Evolutionary conservation across 2,113 vertebrate species (phyloP).

Genomic region (Ictalurus punctatus): DNA sequence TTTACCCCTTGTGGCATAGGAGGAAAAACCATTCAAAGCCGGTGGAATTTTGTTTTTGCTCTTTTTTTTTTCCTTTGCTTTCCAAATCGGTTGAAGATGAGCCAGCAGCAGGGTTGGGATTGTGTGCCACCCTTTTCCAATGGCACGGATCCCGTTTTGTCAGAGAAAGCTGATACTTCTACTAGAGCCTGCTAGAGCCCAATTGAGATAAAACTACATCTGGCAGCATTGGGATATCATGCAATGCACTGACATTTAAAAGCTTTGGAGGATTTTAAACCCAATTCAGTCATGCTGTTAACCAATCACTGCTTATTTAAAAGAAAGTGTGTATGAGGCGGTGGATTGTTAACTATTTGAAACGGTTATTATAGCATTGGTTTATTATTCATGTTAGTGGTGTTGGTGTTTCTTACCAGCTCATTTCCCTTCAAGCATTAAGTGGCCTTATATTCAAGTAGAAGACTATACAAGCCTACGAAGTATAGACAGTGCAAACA

Average conservation of each 20-base stretch:
- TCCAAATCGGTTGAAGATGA: constrained; percentile 33
- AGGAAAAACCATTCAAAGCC: constrained; percentile 2
- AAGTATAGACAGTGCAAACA: not conserved
- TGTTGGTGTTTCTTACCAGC: not conserved
- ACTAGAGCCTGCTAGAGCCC: constrained; percentile 33
- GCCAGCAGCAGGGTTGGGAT: constrained; percentile 44
- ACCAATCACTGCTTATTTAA: not conserved
- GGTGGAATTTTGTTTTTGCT: constrained; percentile 40
- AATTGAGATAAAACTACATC: constrained; percentile 47
- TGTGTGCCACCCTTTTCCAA: constrained; percentile 40
- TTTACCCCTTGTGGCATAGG: constrained; percentile 42
- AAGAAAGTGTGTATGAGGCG: not conserved
- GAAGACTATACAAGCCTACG: not conserved
- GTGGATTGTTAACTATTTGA: not conserved
- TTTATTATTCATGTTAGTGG: not conserved
- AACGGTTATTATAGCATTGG: not conserved
- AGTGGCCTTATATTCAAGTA: not conserved
- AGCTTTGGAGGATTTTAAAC: constrained; percentile 37
- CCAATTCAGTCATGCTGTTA: not conserved
- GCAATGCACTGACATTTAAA: constrained; percentile 50
- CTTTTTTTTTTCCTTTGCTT: constrained; percentile 3
- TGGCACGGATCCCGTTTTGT: constrained; percentile 28
- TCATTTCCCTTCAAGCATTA: not conserved
- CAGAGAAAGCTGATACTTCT: constrained; percentile 17
- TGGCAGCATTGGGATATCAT: constrained; percentile 38